Conservation (phyloP, 2,888 invertebrate genomes). For the Melangyna quadrimaculata region DNA sequence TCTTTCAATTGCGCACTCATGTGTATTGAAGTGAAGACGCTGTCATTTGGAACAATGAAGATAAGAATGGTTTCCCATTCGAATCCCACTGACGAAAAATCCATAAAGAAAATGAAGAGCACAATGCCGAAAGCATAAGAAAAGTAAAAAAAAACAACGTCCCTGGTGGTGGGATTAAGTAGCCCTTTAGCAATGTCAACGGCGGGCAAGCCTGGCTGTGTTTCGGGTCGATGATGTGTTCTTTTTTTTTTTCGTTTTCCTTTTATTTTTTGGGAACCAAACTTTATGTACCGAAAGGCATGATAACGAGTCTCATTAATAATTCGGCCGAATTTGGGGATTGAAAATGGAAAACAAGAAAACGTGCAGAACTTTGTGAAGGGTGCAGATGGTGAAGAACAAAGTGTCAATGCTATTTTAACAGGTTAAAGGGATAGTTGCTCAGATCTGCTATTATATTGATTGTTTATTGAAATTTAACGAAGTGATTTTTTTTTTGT, state of each 20-base stretch:
- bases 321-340: conserved; percentile 73
- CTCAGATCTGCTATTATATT: neutral
- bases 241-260: neutral
- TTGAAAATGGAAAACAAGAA: conserved; percentile 13
- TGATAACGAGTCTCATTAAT: conserved; percentile 81
- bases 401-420: conserved; percentile 37
- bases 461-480: conserved; percentile 53
- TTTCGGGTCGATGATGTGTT: neutral
- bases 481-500: neutral
- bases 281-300: conserved; percentile 80
- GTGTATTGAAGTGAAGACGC: conserved; percentile 73
- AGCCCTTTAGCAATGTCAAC: conserved; percentile 45
- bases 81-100: conserved; percentile 45
- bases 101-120: conserved; percentile 62
- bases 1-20: conserved; percentile 69
- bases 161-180: conserved; percentile 40
- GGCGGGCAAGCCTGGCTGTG: neutral
- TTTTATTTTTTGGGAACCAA: conserved; percentile 70
- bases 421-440: conserved; percentile 39
- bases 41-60: conserved; percentile 72
- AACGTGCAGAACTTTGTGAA: conserved; percentile 12
- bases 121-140: conserved; percentile 51
- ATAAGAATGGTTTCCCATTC: conserved; percentile 59
- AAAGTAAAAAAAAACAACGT: neutral
- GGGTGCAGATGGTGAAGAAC: conserved; percentile 31